Conservation (phyloP, 2,888 invertebrate species). For the Lamellibrachia columna region DNA sequence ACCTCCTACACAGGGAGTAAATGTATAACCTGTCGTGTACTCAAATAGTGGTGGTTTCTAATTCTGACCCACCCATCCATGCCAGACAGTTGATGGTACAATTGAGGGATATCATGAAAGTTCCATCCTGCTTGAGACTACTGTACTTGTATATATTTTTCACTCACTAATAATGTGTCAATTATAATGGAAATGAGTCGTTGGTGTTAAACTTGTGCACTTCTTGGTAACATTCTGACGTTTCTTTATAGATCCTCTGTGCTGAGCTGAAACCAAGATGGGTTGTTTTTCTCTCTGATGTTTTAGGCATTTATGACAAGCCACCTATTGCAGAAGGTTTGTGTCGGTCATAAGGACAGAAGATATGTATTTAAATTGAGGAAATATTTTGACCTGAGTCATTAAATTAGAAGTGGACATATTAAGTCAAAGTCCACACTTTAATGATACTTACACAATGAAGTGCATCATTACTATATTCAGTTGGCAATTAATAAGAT, state of each 20-base stretch:
- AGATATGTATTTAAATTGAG: neutral
- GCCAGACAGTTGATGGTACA: neutral
- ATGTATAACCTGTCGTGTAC: no score
- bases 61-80: neutral
- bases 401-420: neutral
- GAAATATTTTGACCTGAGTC: neutral
- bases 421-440: no score
- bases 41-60: no score
- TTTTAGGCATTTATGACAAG: slow-evolving; percentile 49
- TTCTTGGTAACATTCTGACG: neutral
- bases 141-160: neutral
- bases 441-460: no score
- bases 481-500: neutral
- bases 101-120: neutral
- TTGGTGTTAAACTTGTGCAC: neutral
- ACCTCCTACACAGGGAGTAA: no score
- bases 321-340: slow-evolving; percentile 49
- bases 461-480: neutral
- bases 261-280: slow-evolving; percentile 39
- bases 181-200: neutral
- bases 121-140: neutral
- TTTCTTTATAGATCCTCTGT: slow-evolving; percentile 45
- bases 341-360: neutral
- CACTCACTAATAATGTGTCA: neutral
- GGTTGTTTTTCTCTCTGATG: slow-evolving; percentile 53